phyloP scores from a whole-genome alignment of 2,113 vertebrate genomes.

The Sapayoa aenigma region DNA sequence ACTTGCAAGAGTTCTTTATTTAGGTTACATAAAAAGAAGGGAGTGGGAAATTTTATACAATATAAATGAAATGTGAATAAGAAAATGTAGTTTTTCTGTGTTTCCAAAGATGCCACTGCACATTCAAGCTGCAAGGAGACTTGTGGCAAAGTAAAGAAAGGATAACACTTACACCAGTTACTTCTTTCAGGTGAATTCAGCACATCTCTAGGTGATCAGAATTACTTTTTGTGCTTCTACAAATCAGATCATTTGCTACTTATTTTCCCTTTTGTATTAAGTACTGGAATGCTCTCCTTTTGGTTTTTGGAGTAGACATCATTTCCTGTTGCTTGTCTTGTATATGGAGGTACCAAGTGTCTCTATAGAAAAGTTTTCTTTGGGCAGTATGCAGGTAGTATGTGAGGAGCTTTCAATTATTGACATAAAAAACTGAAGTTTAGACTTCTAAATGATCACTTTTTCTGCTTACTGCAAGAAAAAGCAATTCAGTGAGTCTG shows the following conservation, averaged over 20 bases:
- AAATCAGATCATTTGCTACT: not conserved
- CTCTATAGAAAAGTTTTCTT: not conserved
- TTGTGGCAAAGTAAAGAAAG: not conserved
- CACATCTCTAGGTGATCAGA: not conserved
- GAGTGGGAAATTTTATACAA: not conserved
- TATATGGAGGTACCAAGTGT: rapidly evolving
- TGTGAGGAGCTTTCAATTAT: not conserved
- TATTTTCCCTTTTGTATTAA: not conserved
- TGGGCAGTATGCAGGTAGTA: not conserved
- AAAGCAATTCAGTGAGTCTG: not conserved
- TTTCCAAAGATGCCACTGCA: not conserved
- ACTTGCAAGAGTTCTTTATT: not conserved
- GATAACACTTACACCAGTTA: not conserved
- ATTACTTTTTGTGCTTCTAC: not conserved
- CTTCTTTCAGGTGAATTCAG: not conserved
- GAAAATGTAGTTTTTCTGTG: not conserved
- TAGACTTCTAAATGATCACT: not conserved
- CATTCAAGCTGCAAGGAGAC: not conserved
- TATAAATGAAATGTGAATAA: not conserved
- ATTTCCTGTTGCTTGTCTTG: not conserved
- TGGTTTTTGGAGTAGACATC: not conserved
- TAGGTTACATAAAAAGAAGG: not conserved
- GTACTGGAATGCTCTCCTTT: not conserved
- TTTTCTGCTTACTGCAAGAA: not conserved
- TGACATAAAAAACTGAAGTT: not conserved